phyloP scores from a whole-genome alignment of 2,888 invertebrate species.

The Trissoscelio sp. region DNA sequence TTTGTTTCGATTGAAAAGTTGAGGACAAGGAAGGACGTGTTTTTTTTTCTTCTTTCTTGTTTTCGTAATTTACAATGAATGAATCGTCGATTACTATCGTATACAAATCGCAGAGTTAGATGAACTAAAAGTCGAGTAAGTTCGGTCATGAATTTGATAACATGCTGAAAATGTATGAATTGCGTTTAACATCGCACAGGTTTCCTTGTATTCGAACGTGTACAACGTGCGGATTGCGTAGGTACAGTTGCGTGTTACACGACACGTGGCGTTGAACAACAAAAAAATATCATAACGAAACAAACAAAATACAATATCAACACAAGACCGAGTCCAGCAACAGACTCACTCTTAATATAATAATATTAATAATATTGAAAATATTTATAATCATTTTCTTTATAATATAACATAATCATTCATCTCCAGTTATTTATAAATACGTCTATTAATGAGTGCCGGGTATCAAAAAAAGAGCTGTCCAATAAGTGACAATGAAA shows the following conservation, averaged over 20 bases:
- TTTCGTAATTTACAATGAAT: constrained; percentile 49
- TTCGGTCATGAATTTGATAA: constrained; percentile 26
- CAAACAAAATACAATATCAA: constrained; percentile 84
- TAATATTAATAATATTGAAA: constrained; percentile 73
- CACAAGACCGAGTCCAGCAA: constrained; percentile 82
- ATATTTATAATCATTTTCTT: constrained; percentile 72
- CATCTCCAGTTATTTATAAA: constrained; percentile 72
- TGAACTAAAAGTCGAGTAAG: constrained; percentile 40
- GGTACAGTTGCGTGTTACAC: constrained; percentile 81
- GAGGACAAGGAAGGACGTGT: constrained; percentile 35
- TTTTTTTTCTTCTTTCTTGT: constrained; percentile 26
- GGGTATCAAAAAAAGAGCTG: constrained; percentile 66
- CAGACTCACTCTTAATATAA: constrained; percentile 81
- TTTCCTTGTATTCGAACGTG: constrained; percentile 52
- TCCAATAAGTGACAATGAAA: too few species aligned
- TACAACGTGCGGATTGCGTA: constrained; percentile 73
- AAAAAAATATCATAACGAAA: constrained; percentile 81
- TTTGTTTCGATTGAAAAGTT: constrained; percentile 45
- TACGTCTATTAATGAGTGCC: constrained; percentile 71
- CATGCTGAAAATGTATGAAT: constrained; percentile 19
- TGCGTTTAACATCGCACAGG: constrained; percentile 23
- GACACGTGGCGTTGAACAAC: constrained; percentile 82
- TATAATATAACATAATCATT: constrained; percentile 69
- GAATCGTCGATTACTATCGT: constrained; percentile 45
- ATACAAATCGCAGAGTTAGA: constrained; percentile 45